Evolutionary conservation across 2,113 vertebrate species (phyloP).

Genomic region (Felis chaus): DNA sequence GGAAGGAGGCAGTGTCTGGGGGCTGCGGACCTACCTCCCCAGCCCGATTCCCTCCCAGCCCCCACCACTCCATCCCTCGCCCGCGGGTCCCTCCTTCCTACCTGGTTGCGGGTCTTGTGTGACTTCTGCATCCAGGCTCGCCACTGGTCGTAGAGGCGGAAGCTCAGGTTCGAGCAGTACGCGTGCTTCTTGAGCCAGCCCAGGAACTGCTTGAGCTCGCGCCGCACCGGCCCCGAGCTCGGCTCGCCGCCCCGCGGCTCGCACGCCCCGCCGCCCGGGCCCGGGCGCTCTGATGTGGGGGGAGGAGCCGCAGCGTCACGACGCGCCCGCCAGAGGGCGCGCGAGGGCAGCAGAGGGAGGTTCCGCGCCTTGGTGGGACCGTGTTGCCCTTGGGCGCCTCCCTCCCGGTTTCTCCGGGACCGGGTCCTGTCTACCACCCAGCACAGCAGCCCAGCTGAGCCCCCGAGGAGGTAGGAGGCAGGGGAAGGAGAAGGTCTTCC

Average conservation of each 20-base stretch:
- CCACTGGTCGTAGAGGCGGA: slow-evolving; percentile 99
- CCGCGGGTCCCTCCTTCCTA: slow-evolving; percentile 78
- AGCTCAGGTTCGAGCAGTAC: slow-evolving; percentile 97
- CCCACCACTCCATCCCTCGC: neutral
- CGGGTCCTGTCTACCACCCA: neutral
- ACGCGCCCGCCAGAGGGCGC: slow-evolving; percentile 47
- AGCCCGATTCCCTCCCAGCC: neutral
- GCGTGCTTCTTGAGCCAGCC: slow-evolving; percentile 98
- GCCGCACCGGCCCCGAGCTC: slow-evolving; percentile 92
- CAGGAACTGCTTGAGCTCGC: slow-evolving; percentile 98
- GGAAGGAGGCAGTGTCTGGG: slow-evolving; percentile 61
- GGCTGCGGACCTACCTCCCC: neutral
- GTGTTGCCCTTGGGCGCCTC: neutral
- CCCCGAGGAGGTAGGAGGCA: neutral
- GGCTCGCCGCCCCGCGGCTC: slow-evolving; percentile 95
- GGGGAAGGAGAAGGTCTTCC: neutral
- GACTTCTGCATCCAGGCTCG: slow-evolving; percentile 98
- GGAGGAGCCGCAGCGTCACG: neutral
- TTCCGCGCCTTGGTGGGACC: neutral
- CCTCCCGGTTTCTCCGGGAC: neutral
- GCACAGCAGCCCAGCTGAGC: neutral
- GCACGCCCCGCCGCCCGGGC: slow-evolving; percentile 88
- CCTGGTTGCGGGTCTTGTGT: slow-evolving; percentile 99
- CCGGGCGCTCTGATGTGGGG: slow-evolving; percentile 66
- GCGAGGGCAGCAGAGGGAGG: neutral